Base-by-base conservation (phyloP, 2,113 vertebrate genomes). In the Suricata suricatta region DNA sequence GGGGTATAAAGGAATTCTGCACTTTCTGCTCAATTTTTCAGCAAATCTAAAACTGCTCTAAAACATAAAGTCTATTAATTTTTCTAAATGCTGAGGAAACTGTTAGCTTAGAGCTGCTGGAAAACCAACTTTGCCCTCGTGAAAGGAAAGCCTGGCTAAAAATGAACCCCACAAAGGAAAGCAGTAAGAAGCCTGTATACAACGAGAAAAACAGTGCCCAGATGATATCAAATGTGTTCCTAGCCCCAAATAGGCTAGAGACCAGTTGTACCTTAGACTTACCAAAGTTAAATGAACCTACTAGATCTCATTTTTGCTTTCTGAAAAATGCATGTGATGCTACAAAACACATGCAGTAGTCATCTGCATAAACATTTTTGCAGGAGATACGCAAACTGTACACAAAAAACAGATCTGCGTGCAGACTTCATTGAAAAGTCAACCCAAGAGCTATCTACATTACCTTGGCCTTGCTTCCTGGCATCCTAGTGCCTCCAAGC, bases 31-130 rank as follows among this genome's bases (percentile, higher is more conserved):
- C 31, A 54, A 54, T 16, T 95, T 84, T 81, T 81, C 38, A 86
- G 33, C 54, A 96, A 96, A 94, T 16, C n/a, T 90, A 77, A 90
- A 90, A 95, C 29, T 90, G 11, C 44, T 95, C 69, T 95, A 54
- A 90, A 74, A 93, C 63, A 83, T 72, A 80, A 50, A 82, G 16
- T 82, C 87, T 90, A 69, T 31, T 57, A 82, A 33, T 72, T 94
- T 81, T 16, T 57, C 69, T 60, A 33, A 79, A 91, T 84, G 77
- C 44, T 84, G 44, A 91, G 23, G 19, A 90, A 94, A 79, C 4
- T 84, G n/a, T 27, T 33, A 64, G 52, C 33, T 64, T 88, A 17
- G 19, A 41, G 71, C 12, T 72, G 6, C 41, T 33, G 23, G 38
- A 10, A 31, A 29, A 7, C 14, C 83, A 96, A 80, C 35, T 88